These are phyloP conservation scores for Tenthredo distinguenda DNA, from an alignment of 2,888 invertebrate genomes.

Conservation along the genomic window DNA sequence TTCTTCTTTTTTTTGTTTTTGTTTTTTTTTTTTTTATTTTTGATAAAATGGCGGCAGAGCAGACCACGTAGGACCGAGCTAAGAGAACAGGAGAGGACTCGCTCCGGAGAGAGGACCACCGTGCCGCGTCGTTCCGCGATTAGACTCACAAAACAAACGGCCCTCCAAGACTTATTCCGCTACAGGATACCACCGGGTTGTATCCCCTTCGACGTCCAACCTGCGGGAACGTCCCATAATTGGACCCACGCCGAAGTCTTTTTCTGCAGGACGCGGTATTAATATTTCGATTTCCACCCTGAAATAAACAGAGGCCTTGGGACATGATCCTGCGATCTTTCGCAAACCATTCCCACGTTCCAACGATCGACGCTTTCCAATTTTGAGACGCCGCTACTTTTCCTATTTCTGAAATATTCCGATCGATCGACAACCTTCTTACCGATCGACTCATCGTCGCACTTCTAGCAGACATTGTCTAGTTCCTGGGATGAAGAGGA, in stretches of 20 bases:
- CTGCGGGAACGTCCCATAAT: constrained; percentile 32
- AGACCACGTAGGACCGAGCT: constrained; percentile 19
- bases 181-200: constrained; percentile 26
- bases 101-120: constrained; percentile 73
- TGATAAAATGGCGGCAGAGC: constrained; percentile 75
- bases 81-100: constrained; percentile 58
- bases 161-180: constrained; percentile 66
- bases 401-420: no score
- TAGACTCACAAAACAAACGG: constrained; percentile 78
- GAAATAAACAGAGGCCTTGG: no score
- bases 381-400: no score
- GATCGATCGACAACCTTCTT: no score
- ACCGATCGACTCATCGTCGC: no score
- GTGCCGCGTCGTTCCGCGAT: constrained; percentile 76
- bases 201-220: background rate
- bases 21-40: background rate
- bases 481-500: background rate
- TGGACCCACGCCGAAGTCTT: constrained; percentile 17
- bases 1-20: background rate
- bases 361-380: no score
- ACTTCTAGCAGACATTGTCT: background rate
- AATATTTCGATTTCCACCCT: background rate
- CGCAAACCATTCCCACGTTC: no score
- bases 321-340: no score
- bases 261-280: background rate